Evolutionary conservation across 2,113 vertebrate genomes (phyloP).

Genomic region (Sporophila hypoxantha): DNA sequence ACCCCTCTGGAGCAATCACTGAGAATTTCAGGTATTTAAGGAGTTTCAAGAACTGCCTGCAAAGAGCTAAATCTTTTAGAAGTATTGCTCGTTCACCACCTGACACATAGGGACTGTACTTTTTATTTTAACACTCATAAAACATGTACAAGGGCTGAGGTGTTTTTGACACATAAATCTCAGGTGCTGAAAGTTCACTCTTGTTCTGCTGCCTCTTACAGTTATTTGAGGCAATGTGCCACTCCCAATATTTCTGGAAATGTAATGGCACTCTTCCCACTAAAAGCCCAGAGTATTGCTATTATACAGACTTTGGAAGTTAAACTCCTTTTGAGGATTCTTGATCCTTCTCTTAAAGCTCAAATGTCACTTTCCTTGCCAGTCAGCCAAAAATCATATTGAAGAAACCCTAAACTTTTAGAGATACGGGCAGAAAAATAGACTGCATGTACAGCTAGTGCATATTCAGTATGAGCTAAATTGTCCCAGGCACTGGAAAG

Average conservation of each 20-base stretch:
- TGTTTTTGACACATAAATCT: slow-evolving; percentile 55
- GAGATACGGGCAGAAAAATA: neutral
- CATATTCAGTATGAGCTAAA: neutral
- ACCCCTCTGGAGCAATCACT: neutral
- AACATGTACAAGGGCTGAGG: slow-evolving; percentile 33
- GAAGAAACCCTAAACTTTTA: neutral
- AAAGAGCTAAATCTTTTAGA: slow-evolving; percentile 45
- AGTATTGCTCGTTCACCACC: neutral
- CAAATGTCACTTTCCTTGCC: neutral
- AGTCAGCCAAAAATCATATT: neutral
- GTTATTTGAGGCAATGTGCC: slow-evolving; percentile 15
- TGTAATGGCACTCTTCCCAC: neutral
- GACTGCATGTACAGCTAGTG: fast-evolving
- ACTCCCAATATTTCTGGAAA: neutral
- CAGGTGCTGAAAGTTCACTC: slow-evolving; percentile 26
- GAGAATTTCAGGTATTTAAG: neutral
- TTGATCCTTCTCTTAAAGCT: neutral
- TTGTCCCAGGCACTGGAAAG: neutral
- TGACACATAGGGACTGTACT: slow-evolving; percentile 8
- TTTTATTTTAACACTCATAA: slow-evolving; percentile 57
- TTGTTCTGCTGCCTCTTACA: slow-evolving; percentile 16
- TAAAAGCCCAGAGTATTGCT: neutral
- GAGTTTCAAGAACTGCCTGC: neutral
- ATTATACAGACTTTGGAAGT: neutral
- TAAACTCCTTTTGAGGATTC: neutral